Conservation (phyloP, 2,797 vertebrate genomes). For the Gymnothorax javanicus region DNA sequence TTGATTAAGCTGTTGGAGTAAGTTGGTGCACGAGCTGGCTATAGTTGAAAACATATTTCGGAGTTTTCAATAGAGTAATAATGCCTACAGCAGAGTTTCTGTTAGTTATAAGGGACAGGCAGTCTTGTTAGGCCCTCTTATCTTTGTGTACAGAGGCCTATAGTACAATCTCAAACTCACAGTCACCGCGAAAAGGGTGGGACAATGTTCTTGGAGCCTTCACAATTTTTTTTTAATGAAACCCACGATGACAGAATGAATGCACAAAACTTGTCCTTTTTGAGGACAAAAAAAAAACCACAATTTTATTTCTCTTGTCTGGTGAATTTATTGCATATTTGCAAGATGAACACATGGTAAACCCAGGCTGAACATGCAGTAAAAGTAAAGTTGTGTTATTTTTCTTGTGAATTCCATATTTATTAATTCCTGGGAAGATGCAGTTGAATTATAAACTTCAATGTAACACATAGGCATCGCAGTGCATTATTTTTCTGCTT, state of each 20-base stretch:
- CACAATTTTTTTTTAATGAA: neutral
- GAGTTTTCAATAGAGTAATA: too few species aligned
- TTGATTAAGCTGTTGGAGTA: too few species aligned
- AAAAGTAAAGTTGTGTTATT: too few species aligned
- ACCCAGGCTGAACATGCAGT: too few species aligned
- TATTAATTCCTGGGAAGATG: neutral
- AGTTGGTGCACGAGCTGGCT: too few species aligned
- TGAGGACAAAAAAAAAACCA: neutral
- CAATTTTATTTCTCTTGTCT: neutral
- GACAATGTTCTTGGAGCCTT: slow-evolving; percentile 48
- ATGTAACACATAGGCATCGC: neutral
- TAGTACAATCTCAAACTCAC: slow-evolving; percentile 63
- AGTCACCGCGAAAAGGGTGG: slow-evolving; percentile 58
- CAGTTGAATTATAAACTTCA: neutral
- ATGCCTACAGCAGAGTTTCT: neutral
- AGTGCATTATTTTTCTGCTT: neutral
- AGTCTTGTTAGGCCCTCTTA: slow-evolving; percentile 56
- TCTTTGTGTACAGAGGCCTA: slow-evolving; percentile 56
- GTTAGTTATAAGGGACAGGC: slow-evolving; percentile 24
- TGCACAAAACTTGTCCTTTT: neutral
- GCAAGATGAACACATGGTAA: neutral
- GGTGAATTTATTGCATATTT: neutral
- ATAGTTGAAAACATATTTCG: too few species aligned
- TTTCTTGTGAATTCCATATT: neutral
- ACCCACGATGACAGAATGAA: neutral